Percentiles rank a stretch among this genome's conserved stretches.
Evolutionary conservation across 2,113 vertebrate genomes (phyloP).

Genomic region (Abramis brama): DNA sequence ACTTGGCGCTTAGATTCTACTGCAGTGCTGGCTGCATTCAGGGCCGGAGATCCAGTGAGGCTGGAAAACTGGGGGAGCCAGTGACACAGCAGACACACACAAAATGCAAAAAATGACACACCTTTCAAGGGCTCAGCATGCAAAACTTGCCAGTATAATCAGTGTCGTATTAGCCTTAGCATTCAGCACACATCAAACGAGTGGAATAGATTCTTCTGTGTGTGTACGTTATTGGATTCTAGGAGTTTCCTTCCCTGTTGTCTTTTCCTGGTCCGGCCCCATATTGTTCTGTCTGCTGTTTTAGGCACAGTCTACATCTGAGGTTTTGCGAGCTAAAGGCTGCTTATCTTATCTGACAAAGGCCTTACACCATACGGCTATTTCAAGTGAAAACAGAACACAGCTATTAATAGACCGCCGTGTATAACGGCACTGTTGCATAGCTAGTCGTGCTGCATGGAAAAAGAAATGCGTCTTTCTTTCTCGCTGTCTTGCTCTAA

Average conservation of each 20-base stretch:
- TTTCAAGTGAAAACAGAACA: slow-evolving; percentile 43
- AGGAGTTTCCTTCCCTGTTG: neutral
- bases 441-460: slow-evolving; percentile 12
- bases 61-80: slow-evolving; percentile 27
- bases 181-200: neutral
- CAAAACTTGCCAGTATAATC: neutral
- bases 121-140: neutral
- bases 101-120: neutral
- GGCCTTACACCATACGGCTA: slow-evolving; percentile 34
- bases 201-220: neutral
- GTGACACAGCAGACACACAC: slow-evolving; percentile 40
- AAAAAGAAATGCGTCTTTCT: slow-evolving; percentile 42
- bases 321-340: slow-evolving; percentile 37
- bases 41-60: neutral
- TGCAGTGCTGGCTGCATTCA: slow-evolving; percentile 40
- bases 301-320: slow-evolving; percentile 24
- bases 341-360: slow-evolving; percentile 40
- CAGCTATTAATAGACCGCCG: slow-evolving; percentile 50
- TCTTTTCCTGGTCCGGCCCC: slow-evolving; percentile 2
- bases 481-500: neutral
- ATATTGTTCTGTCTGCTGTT: slow-evolving; percentile 2
- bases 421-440: slow-evolving; percentile 33
- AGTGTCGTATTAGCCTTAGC: neutral
- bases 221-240: neutral
- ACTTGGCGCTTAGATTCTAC: slow-evolving; percentile 40